A percentile compares a stretch with the other conserved stretches of the same genome.
Evolutionary conservation across 2,113 vertebrate genomes (phyloP).

Genomic region (Atractosteus spatula): DNA sequence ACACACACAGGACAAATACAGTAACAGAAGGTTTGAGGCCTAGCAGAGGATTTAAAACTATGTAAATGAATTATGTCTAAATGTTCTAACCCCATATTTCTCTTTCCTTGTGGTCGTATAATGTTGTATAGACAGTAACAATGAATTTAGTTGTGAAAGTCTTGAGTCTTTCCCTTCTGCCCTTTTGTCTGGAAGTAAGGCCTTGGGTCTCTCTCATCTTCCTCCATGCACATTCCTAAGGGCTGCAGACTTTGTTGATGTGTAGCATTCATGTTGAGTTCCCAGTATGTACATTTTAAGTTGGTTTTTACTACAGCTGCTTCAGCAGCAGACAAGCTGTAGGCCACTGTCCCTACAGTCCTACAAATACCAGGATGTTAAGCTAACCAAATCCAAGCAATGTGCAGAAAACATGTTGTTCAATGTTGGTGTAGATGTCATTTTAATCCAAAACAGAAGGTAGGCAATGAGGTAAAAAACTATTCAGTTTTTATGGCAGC

Average conservation of each 20-base stretch:
- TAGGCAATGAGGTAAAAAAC: conserved; percentile 55
- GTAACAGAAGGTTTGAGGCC: no score
- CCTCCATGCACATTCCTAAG: conserved; percentile 23
- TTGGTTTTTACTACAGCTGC: no score
- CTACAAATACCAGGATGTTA: conserved; percentile 36
- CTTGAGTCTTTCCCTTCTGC: no score
- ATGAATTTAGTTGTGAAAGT: no score
- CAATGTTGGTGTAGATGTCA: conserved; percentile 45
- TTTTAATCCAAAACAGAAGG: conserved; percentile 50
- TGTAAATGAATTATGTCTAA: no score
- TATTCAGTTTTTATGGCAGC: conserved; percentile 57
- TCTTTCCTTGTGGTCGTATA: no score
- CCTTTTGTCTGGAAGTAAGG: no score
- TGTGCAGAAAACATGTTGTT: conserved; percentile 27
- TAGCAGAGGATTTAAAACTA: no score
- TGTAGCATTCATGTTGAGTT: not conserved
- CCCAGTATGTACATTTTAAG: not conserved
- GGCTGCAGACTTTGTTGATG: not conserved
- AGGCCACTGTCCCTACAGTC: conserved; percentile 16
- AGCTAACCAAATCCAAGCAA: conserved; percentile 44
- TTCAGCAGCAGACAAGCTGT: conserved; percentile 4
- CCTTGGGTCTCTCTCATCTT: not conserved
- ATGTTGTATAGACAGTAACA: no score
- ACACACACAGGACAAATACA: no score
- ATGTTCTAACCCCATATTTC: no score